Evolutionary conservation across 2,113 vertebrate species (phyloP), one percentile per base, ranked within the genome.

Genomic region (Melanerpes formicivorus): DNA sequence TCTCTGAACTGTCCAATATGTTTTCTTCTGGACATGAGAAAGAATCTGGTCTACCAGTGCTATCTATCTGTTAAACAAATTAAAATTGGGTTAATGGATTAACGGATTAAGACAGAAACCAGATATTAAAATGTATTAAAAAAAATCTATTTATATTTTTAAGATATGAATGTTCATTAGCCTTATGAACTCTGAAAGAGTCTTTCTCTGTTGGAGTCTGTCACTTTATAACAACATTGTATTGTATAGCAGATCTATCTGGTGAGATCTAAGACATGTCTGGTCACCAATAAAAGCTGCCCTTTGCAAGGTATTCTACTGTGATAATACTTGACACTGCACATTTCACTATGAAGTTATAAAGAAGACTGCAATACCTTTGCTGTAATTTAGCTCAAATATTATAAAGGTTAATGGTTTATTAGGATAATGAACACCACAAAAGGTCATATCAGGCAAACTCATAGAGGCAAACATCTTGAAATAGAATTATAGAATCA

Each of bases 341-440:
- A 66, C 17, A 84, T 72, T 95, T 94, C 71, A 65, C 55, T 75
- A 14, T 34, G 54, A 80, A 26, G 15, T 65, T 90, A 40, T 77
- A 87, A 86, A 93, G 46, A 70, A 40, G 76, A 77, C 64, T 79
- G 56, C 84, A 93, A 91, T 52, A 73, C 55, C 22, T 80, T 86
- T 84, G 60, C 16, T 2, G 1, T 67, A 91, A 59, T 95, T 95
- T 95, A 90, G 21, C 56, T 92, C 22, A 80, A 93, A 69, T 67
- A 84, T 80, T 94, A 76, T 78, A 93, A 90, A 93, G 77, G 62
- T 87, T 90, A 87, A 84, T 87, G 64, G 50, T 67, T 79, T 71
- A 69, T 87, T 80, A 91, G 27, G 37, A 87, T 87, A 93, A 91
- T 13, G 3, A 91, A 48, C 34, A 81, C 44, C 10, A 17, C 34